Evolutionary conservation across 2,888 invertebrate species (phyloP), one percentile per base, ranked within the genome.

Genomic region (Brachynemurus nebulosus): DNA sequence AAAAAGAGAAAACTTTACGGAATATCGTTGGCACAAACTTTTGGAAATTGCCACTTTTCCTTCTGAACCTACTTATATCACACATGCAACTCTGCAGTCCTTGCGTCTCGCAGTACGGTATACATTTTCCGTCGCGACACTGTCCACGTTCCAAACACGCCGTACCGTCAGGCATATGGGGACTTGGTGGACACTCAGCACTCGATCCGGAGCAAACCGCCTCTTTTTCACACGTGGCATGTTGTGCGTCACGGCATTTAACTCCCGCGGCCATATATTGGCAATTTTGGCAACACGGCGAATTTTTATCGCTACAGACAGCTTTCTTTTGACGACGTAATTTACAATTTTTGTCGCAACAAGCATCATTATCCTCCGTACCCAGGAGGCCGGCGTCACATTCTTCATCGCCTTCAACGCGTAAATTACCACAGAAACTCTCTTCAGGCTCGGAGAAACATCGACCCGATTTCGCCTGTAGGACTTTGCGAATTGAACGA

Each of bases 71-170:
- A 88, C 88, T 84, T 54, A 86, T 84, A 60, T 93, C 92, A 63
- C 96, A 96, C 86, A 95, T 92, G 71, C 96, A 96, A 61, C 92
- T 91, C 62, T 88, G 88, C 60, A 88, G 70, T 40, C 84, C 86
- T 61, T 89, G 86, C 14, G 89, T 90, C 68, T 96, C 92, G 64
- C 96, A 97, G 65, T 86, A 95, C 1, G 95, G 91, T 55, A 89
- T 77, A 64, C 96, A 96, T 57, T 83, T 80, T n/a, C 96, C 96
- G 57, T 74, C 76, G 42, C 79, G 74, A 60, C 96, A 96, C 57
- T 88, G 83, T 0, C 95, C 95, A 46, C 86, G 78, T 65, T 93
- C 93, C 48, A 91, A 78, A 59, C 96, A 96, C 54, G 81, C 79
- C 40, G 89, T 89, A 45, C 82, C 80, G 65, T 91, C 86, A 37